phyloP scores from a whole-genome alignment of 2,113 vertebrate genomes.

The Hypanus sabinus region DNA sequence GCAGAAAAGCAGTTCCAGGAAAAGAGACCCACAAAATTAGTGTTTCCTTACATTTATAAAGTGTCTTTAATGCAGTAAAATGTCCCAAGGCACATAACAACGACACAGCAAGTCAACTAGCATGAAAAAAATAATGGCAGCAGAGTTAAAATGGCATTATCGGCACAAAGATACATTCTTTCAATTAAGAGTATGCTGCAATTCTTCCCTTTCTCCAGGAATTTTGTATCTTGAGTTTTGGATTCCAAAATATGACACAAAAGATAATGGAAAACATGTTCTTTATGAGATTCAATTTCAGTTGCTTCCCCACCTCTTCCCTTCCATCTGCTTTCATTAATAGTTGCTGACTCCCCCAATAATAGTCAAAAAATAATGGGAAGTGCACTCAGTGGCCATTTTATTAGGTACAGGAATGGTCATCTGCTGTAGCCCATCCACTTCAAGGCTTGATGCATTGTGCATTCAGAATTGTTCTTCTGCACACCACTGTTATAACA shows the following conservation, averaged over 20 bases:
- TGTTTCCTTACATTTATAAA: background rate
- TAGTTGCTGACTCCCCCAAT: background rate
- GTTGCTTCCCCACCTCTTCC: background rate
- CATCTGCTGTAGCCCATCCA: too few species aligned
- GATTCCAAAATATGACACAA: background rate
- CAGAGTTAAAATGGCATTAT: background rate
- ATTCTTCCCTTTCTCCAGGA: background rate
- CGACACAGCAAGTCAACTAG: constrained; percentile 1
- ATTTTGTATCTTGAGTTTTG: background rate
- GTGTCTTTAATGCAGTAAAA: background rate
- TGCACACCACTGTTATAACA: too few species aligned
- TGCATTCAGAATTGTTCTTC: too few species aligned
- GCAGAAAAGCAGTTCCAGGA: background rate
- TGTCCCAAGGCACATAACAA: background rate
- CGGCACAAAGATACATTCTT: background rate
- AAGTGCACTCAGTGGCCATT: background rate
- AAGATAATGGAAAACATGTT: background rate
- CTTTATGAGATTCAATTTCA: background rate
- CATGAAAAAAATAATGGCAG: background rate
- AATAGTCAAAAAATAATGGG: background rate
- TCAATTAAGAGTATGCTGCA: background rate
- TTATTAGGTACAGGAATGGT: too few species aligned
- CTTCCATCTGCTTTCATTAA: background rate
- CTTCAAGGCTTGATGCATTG: too few species aligned
- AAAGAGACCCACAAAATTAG: background rate